Evolutionary conservation across 1,140 invertebrate genomes (phyloP), one percentile per base, ranked within the genome.

Genomic region (Trachymyrmex septentrionalis): DNA sequence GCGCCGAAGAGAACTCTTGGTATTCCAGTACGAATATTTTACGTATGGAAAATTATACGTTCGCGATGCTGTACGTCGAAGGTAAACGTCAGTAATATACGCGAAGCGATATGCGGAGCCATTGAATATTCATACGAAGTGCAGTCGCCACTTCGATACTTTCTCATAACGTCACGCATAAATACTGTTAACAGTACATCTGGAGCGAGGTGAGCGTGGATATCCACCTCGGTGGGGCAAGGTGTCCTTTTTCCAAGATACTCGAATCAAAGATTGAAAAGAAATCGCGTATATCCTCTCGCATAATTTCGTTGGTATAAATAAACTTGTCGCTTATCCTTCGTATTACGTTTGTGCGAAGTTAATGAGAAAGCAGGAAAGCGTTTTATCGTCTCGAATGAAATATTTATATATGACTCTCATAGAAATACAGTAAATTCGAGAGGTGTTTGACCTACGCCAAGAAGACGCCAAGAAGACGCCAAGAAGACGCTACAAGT

Each of bases 181-280:
- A 84, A 61, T 61, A 48, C 24, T 34, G 67, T 30, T 63, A 84
- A 84, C 67, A 71, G 78, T 30, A 81, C 64, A 84, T 84, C 80
- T 75, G 38, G 80, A 59, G 69, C 80, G 80, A 84, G 80, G 80
- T 84, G 69, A 84, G 55, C 80, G 24, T 59, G 67, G 34, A 44
- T 59, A 21, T 30, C 34, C 53, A 24, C 50, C 34, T 72, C 21
- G 27, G n/a, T n/a, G n/a, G n/a, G n/a, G 64, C 78, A 19, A 82
- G 34, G 53, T 81, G 66, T 59, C 34, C 34, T 30, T 53, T 55
- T 72, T 48, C 24, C 53, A 30, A 48, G 48, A 82, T 19, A 7
- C 38, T 48, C 14, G 61, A 34, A 44, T 48, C 14, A 50, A 34
- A 75, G 3, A 19, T 38, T 38, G 38, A 71, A 57, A 61, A 61